phyloP scores from a whole-genome alignment of 30 jellyfish, hydroid and myxozoan species.

The Pelagia noctiluca region DNA sequence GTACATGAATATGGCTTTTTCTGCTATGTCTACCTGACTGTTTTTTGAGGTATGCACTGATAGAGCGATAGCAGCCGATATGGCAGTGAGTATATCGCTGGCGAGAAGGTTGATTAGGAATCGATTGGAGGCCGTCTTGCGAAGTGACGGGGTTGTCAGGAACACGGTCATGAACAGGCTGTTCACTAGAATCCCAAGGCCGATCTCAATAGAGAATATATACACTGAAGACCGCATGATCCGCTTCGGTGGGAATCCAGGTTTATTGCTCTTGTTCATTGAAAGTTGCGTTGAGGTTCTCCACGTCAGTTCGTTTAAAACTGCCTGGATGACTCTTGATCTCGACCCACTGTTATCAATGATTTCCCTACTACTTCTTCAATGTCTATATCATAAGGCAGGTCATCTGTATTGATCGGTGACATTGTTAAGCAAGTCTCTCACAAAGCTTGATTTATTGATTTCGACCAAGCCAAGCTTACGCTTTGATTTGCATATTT shows the following conservation, averaged over 20 bases:
- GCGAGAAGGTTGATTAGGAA: conserved; percentile 42
- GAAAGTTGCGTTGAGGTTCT: too few relatives aligned
- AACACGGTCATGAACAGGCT: conserved; percentile 6
- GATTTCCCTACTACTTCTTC: background rate
- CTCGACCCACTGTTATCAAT: background rate
- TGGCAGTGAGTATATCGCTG: conserved; percentile 42
- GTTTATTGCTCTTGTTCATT: too few relatives aligned
- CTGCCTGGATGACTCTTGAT: background rate
- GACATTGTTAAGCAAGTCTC: too few relatives aligned
- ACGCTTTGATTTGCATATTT: too few relatives aligned
- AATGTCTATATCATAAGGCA: background rate
- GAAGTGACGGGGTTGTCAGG: conserved; percentile 6
- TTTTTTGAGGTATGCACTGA: background rate
- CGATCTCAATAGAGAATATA: background rate
- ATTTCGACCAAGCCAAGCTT: too few relatives aligned
- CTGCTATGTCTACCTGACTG: background rate
- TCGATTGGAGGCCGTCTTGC: conserved; percentile 25
- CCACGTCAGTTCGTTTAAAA: too few relatives aligned
- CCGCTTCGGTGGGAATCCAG: too few relatives aligned
- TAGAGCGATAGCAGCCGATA: conserved; percentile 9
- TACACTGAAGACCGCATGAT: background rate
- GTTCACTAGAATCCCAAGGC: conserved; percentile 31
- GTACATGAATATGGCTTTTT: conserved; percentile 17
- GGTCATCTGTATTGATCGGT: too few relatives aligned
- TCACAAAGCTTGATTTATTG: too few relatives aligned